Base-by-base conservation (phyloP, 2,888 invertebrate species). In the Saturnia pavonia region DNA sequence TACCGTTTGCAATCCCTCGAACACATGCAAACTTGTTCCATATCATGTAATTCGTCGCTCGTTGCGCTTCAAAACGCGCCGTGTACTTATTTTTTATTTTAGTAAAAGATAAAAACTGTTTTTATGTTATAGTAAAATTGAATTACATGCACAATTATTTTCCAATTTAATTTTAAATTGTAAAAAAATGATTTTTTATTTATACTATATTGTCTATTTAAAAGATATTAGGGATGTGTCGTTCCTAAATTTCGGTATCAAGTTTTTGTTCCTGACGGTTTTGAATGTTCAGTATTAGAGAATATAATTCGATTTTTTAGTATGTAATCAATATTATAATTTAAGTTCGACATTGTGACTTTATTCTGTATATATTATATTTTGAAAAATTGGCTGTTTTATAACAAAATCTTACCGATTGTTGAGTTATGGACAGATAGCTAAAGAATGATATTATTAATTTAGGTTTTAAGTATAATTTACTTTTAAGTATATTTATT, bases 401-500 rank as follows among this genome's bases (percentile, higher is more conserved):
- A 68, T 68, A 72, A 27, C 51, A 72, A 25, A 71, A 77, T 54
- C 77, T 81, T 77, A 77, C 76, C 75, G 68, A 70, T 66, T 70
- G 74, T 65, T 73, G 68, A 72, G 43, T 12, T 14, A 22, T 22
- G 7, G 1, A 7, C 74, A 72, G 73, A 66, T 71, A 70, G 60
- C 27, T 63, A 8, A 63, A 73, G 76, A 70, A 77, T 78, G 81
- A 80, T 82, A 82, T 82, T 85, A 82, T 76, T 65, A 40, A 65
- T 65, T 83, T 82, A 82, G 76, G 74, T 73, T 74, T 25, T 78
- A 76, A 77, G 74, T 77, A 74, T 76, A 74, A 69, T 70, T 72
- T 70, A 70, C 65, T 79, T 78, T 79, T 76, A 80, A 82, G 72
- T 82, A 19, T 79, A 86, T 85, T 86, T 85, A 83, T 85, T 82